Evolutionary conservation across 2,797 vertebrate genomes (phyloP).

Genomic region (Phataginus tricuspis): DNA sequence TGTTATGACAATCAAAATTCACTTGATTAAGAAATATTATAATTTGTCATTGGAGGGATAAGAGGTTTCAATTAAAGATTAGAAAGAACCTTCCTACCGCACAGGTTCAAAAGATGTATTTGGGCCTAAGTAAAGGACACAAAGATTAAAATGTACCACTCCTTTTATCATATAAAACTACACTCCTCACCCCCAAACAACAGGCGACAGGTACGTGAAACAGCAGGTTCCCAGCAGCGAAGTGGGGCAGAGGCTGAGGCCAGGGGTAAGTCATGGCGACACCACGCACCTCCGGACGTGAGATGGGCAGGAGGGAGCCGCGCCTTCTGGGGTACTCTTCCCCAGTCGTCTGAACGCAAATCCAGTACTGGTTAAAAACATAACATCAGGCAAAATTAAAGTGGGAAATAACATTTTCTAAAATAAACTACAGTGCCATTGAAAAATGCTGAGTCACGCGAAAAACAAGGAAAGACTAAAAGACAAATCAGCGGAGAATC

Average conservation of each 20-base stretch:
- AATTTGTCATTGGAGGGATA: background rate
- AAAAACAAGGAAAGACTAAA: background rate
- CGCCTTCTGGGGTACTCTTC: background rate
- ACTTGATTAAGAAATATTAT: background rate
- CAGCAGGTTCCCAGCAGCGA: background rate
- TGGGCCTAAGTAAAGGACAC: background rate
- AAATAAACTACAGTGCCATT: background rate
- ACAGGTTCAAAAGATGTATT: constrained; percentile 25
- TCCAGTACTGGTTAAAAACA: background rate
- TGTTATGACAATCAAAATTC: background rate
- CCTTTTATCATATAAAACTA: background rate
- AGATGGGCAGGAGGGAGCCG: background rate
- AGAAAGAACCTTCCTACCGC: background rate
- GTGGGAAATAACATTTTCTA: background rate
- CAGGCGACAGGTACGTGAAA: background rate
- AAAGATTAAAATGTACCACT: background rate
- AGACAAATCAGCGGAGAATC: background rate
- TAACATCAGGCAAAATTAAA: background rate
- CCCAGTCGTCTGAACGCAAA: background rate
- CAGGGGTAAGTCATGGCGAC: background rate
- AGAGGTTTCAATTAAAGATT: background rate
- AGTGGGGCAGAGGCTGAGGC: background rate
- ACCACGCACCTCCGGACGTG: background rate
- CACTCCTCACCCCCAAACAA: background rate
- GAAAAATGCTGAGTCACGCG: background rate